Evolutionary conservation across 2,888 invertebrate genomes (phyloP).

Genomic region (Cryptocephalus moraei): DNA sequence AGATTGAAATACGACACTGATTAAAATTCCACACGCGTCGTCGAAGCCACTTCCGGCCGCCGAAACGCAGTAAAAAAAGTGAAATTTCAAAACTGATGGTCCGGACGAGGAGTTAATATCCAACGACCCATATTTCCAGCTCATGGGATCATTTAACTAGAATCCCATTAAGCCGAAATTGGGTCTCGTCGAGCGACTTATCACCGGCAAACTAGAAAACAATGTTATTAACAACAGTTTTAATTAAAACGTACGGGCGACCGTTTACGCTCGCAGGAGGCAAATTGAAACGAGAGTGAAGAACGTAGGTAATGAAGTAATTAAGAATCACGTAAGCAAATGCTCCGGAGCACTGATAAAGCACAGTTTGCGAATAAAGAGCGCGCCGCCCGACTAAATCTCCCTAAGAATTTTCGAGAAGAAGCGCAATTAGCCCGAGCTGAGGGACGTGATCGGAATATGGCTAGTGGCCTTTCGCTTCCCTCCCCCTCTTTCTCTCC

Average conservation of each 20-base stretch:
- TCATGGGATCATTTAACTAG: too few relatives aligned
- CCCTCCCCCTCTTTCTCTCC: too few relatives aligned
- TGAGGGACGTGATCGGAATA: background rate
- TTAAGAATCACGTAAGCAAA: conserved; percentile 34
- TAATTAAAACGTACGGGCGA: conserved; percentile 3
- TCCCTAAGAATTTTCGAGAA: background rate
- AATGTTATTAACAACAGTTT: conserved; percentile 5
- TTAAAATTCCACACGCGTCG: too few relatives aligned
- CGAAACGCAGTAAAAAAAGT: too few relatives aligned
- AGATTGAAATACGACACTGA: too few relatives aligned
- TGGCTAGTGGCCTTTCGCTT: too few relatives aligned
- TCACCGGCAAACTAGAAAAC: conserved; percentile 1
- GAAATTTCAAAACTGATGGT: too few relatives aligned
- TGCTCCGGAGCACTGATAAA: conserved; percentile 25
- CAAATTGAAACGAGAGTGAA: conserved; percentile 13
- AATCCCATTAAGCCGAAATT: too few relatives aligned
- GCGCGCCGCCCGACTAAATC: background rate
- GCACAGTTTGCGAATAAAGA: conserved; percentile 5
- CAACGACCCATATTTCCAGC: too few relatives aligned
- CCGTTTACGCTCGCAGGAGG: background rate
- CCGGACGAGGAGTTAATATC: too few relatives aligned
- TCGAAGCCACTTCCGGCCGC: too few relatives aligned
- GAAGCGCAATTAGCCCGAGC: background rate
- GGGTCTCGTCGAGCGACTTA: too few relatives aligned
- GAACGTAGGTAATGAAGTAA: conserved; percentile 27